A percentile compares a stretch with the other conserved stretches of the same genome.
phyloP scores from a whole-genome alignment of 2,888 invertebrate species.

The Meiosimyza platycephala region DNA sequence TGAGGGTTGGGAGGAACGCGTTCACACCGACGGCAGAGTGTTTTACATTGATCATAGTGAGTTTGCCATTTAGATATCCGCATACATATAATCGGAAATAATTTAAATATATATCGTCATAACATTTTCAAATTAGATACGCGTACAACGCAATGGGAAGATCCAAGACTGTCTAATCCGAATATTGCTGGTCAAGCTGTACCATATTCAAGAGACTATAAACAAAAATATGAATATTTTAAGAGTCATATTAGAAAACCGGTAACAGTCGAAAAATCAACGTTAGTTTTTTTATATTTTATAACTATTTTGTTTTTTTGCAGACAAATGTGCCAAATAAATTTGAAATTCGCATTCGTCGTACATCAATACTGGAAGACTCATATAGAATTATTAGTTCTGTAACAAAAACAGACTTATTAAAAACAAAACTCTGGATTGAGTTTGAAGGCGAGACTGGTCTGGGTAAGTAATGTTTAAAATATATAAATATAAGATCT shows the following conservation, averaged over 20 bases:
- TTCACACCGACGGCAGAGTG: slow-evolving; percentile 95
- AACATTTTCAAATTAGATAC: slow-evolving; percentile 74
- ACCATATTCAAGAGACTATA: slow-evolving; percentile 98
- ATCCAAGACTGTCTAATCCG: slow-evolving; percentile 95
- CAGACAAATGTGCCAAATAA: slow-evolving; percentile 97
- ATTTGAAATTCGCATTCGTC: slow-evolving; percentile 94
- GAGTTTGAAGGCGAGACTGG: slow-evolving; percentile 99
- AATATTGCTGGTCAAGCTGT: slow-evolving; percentile 98
- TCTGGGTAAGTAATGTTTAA: slow-evolving; percentile 68
- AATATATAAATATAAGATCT: background rate
- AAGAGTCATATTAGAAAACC: slow-evolving; percentile 96
- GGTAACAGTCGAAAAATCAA: slow-evolving; percentile 67
- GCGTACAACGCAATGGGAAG: slow-evolving; percentile 98
- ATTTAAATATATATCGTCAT: slow-evolving; percentile 5
- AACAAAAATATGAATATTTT: slow-evolving; percentile 98
- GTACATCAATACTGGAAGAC: slow-evolving; percentile 94
- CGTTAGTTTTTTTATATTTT: background rate
- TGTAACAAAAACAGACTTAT: slow-evolving; percentile 88
- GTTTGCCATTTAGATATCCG: slow-evolving; percentile 56
- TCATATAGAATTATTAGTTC: slow-evolving; percentile 95
- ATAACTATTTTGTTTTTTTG: slow-evolving; percentile 43
- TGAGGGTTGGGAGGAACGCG: slow-evolving; percentile 98
- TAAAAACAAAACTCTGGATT: slow-evolving; percentile 98
- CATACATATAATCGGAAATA: background rate
- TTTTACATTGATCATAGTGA: slow-evolving; percentile 99